phyloP scores from a whole-genome alignment of 2,888 invertebrate species.

The Napeogenes inachia region DNA sequence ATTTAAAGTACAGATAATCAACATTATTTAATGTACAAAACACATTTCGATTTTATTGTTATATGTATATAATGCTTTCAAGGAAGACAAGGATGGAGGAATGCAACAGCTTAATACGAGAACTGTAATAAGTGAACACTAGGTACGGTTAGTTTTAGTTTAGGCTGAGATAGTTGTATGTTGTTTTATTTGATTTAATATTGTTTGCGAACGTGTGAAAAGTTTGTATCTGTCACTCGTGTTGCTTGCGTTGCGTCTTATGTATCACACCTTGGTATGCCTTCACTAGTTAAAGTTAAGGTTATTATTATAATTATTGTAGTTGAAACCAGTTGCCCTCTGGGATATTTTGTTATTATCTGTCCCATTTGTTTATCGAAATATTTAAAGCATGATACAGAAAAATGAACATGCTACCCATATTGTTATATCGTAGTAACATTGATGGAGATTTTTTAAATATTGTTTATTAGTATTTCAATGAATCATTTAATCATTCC shows the following conservation, averaged over 20 bases:
- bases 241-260: conserved; percentile 53
- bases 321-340: conserved; percentile 30
- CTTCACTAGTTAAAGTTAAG: conserved; percentile 59
- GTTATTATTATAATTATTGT: conserved; percentile 34
- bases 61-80: conserved; percentile 72
- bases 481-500: conserved; percentile 71
- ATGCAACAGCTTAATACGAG: conserved; percentile 25
- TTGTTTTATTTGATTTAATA: conserved; percentile 49
- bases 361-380: conserved; percentile 28
- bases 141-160: conserved; percentile 63
- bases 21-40: conserved; percentile 38
- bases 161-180: conserved; percentile 63
- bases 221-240: conserved; percentile 49
- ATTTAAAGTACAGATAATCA: conserved; percentile 13
- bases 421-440: conserved; percentile 46
- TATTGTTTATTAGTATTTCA: conserved; percentile 39
- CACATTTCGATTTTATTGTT: conserved; percentile 43
- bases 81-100: conserved; percentile 34
- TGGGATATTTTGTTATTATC: conserved; percentile 35
- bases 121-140: conserved; percentile 33
- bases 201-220: conserved; percentile 59
- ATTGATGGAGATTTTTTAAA: conserved; percentile 38
- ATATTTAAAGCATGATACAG: conserved; percentile 17
- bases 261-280: conserved; percentile 60
- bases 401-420: conserved; percentile 33